These are phyloP conservation scores for Hapalemur alaotrensis DNA, from an alignment of 2,797 vertebrate genomes.

Conservation along the genomic window DNA sequence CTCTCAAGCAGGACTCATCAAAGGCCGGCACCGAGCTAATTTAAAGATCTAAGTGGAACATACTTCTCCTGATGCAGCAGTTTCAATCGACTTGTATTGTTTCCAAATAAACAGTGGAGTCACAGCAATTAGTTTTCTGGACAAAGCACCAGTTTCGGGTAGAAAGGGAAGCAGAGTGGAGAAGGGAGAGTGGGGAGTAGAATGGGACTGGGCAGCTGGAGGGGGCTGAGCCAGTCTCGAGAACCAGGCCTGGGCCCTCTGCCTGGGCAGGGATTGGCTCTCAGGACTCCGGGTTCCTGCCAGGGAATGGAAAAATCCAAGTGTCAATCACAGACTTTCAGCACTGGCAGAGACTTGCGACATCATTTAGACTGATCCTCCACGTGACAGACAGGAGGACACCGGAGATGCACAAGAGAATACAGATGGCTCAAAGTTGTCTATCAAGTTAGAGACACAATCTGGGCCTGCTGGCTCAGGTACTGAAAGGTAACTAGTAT, in stretches of 20 bases:
- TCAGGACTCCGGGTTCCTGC: background rate
- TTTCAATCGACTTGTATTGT: constrained; percentile 66
- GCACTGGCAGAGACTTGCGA: background rate
- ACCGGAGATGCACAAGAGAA: background rate
- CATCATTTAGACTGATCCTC: constrained; percentile 55
- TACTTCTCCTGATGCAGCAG: constrained; percentile 70
- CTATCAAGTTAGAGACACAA: background rate
- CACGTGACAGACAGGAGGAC: background rate
- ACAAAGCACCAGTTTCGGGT: constrained; percentile 30
- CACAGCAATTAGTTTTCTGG: constrained; percentile 63
- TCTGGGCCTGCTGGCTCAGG: background rate
- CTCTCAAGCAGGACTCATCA: constrained; percentile 41
- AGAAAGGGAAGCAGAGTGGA: background rate
- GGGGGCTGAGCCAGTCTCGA: background rate
- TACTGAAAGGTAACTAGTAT: background rate
- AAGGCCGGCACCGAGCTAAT: constrained; percentile 5
- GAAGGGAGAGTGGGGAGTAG: background rate
- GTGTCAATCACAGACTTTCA: constrained; percentile 38
- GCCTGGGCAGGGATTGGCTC: background rate
- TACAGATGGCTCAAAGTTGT: background rate
- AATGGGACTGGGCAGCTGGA: background rate
- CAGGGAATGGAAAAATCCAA: constrained; percentile 1
- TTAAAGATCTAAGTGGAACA: constrained; percentile 67
- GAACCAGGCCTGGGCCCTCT: background rate
- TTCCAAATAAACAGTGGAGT: constrained; percentile 64